Base-by-base conservation (phyloP, 2,888 invertebrate species). In the Amphiduros pacificus region DNA sequence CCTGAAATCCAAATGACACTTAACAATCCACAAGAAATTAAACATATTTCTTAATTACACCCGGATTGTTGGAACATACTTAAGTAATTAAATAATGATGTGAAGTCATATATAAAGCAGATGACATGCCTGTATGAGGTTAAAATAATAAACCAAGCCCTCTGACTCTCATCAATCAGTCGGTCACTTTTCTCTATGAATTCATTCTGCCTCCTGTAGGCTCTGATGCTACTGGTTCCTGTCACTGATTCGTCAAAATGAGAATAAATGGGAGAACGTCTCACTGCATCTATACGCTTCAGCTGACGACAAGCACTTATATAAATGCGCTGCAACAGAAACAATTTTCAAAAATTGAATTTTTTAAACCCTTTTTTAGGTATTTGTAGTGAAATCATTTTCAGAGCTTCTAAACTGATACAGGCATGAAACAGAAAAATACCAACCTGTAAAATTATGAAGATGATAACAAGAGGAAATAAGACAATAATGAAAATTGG, bases 391-490 rank as follows among this genome's bases (percentile, higher is more conserved):
- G n/a, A n/a, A n/a, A n/a, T n/a, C n/a, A n/a, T n/a, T n/a, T n/a
- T n/a, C n/a, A n/a, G n/a, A n/a, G n/a, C n/a, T n/a, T n/a, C n/a
- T n/a, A n/a, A n/a, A n/a, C n/a, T n/a, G n/a, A n/a, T n/a, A n/a
- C n/a, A n/a, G n/a, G n/a, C n/a, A n/a, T n/a, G n/a, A n/a, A n/a
- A n/a, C n/a, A n/a, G n/a, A n/a, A n/a, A n/a, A n/a, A n/a, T 4
- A 20, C 65, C 49, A 49, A 66, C 66, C 64, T 64, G 66, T n/a
- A 62, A 53, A n/a, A 64, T 17, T 17, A 59, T 27, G 64, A 82
- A 82, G 60, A 81, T 41, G n/a, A 77, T 28, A 20, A 71, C 69
- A 55, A 82, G 62, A 24, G 78, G 77, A 9, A 74, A 20, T 44
- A 79, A 55, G 51, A 70, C 68, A 14, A 70, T 40, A 17, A 64